Evolutionary conservation across 2,888 invertebrate species (phyloP).

Genomic region (Bombylius major): DNA sequence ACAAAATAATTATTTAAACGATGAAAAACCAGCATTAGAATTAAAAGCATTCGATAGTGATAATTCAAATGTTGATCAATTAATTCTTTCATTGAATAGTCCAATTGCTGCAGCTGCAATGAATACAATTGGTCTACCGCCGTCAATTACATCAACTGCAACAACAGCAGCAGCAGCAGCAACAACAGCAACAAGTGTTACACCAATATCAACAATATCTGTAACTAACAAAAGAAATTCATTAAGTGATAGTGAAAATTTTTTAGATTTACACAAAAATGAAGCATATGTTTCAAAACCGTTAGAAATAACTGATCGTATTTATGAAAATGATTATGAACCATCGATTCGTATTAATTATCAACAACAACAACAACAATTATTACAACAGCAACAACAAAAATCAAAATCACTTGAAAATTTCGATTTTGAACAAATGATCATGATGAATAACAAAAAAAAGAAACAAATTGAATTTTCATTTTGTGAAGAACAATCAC

Average conservation of each 20-base stretch:
- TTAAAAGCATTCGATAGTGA: background rate
- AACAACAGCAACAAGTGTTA: background rate
- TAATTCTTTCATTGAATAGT: slow-evolving; percentile 9
- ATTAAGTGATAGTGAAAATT: slow-evolving; percentile 16
- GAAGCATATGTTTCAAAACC: slow-evolving; percentile 33
- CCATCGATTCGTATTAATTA: slow-evolving; percentile 10
- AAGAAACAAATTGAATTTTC: background rate
- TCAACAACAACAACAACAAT: slow-evolving; percentile 8
- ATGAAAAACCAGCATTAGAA: background rate
- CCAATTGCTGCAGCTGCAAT: slow-evolving; percentile 22
- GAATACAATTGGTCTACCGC: slow-evolving; percentile 32
- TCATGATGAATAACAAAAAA: background rate
- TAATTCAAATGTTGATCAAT: slow-evolving; percentile 4
- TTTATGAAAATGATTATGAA: slow-evolving; percentile 16
- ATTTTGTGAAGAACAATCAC: slow-evolving; percentile 17
- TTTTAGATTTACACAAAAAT: slow-evolving; percentile 25
- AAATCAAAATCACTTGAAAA: slow-evolving; percentile 20
- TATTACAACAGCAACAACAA: slow-evolving; percentile 1
- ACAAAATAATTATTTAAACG: background rate
- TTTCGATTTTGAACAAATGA: slow-evolving; percentile 4
- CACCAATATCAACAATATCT: no score
- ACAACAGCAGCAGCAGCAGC: background rate
- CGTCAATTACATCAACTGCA: background rate
- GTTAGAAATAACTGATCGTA: slow-evolving; percentile 29
- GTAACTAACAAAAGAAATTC: background rate